These are phyloP conservation scores for Gymnodraco acuticeps DNA, from an alignment of 2,797 vertebrate genomes.

Conservation along the genomic window DNA sequence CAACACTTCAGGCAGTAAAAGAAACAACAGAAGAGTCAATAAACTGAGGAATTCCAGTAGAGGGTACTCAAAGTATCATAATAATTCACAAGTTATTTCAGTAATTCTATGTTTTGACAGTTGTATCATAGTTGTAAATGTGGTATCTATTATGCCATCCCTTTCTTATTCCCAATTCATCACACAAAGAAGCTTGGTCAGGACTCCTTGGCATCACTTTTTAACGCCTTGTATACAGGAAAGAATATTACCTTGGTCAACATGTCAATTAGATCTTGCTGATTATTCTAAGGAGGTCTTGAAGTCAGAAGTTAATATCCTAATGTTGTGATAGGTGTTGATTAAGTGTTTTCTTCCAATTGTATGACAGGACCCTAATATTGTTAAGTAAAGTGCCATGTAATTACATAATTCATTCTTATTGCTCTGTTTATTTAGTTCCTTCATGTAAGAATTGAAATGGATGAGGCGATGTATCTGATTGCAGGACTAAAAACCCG, in stretches of 20 bases:
- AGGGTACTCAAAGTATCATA: too few species aligned
- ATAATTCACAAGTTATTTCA: too few species aligned
- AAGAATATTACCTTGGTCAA: too few species aligned
- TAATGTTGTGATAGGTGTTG: slow-evolving; percentile 11
- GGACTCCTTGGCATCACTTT: too few species aligned
- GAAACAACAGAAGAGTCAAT: neutral
- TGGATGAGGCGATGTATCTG: slow-evolving; percentile 12
- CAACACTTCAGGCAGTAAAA: neutral
- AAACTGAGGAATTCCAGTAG: neutral
- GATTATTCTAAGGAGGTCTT: slow-evolving; percentile 1
- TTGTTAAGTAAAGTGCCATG: neutral
- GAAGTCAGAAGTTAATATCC: neutral
- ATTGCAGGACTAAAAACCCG: slow-evolving; percentile 14
- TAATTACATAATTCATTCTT: slow-evolving; percentile 38
- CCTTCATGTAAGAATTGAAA: neutral
- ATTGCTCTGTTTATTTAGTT: slow-evolving; percentile 14
- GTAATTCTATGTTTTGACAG: too few species aligned
- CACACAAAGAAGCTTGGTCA: too few species aligned
- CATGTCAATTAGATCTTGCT: too few species aligned
- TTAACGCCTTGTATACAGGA: too few species aligned
- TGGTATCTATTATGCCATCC: too few species aligned
- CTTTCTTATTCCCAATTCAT: too few species aligned
- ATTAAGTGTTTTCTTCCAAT: slow-evolving; percentile 9
- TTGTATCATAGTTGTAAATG: too few species aligned
- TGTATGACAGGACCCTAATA: slow-evolving; percentile 13